phyloP scores from a whole-genome alignment of 2,888 invertebrate species.

The Macrosoma leucophasiata region DNA sequence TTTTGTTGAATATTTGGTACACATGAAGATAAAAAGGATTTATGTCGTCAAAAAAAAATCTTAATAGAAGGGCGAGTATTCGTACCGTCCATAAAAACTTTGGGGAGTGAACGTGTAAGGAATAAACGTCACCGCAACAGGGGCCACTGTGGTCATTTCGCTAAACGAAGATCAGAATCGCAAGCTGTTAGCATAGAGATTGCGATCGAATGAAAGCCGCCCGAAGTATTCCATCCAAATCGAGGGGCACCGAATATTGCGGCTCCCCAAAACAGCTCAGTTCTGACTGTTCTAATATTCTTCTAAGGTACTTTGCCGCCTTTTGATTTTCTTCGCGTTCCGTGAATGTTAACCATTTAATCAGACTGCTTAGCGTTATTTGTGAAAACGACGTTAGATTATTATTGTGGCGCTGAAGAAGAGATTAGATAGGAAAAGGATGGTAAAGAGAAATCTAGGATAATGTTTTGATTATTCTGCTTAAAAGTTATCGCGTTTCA shows the following conservation, averaged over 20 bases:
- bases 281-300: constrained; percentile 61
- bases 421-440: no score
- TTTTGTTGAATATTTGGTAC: no score
- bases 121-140: constrained; percentile 67
- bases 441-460: no score
- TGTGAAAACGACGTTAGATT: no score
- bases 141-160: constrained; percentile 74
- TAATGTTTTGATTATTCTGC: no score
- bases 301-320: constrained; percentile 48
- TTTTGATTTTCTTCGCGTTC: constrained; percentile 55
- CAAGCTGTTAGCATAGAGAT: constrained; percentile 76
- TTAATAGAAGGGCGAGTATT: constrained; percentile 53
- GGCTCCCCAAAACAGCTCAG: constrained; percentile 59
- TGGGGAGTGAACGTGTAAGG: constrained; percentile 70
- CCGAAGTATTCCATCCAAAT: constrained; percentile 70
- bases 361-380: no score
- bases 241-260: constrained; percentile 67
- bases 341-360: constrained; percentile 37
- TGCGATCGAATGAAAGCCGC: constrained; percentile 72
- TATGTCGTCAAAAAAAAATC: constrained; percentile 53
- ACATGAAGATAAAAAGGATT: constrained; percentile 28
- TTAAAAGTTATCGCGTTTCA: no score
- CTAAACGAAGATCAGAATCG: constrained; percentile 77
- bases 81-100: constrained; percentile 66
- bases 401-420: no score